These are phyloP conservation scores for Dicycla oo DNA, from an alignment of 2,888 invertebrate genomes.

Conservation along the genomic window DNA sequence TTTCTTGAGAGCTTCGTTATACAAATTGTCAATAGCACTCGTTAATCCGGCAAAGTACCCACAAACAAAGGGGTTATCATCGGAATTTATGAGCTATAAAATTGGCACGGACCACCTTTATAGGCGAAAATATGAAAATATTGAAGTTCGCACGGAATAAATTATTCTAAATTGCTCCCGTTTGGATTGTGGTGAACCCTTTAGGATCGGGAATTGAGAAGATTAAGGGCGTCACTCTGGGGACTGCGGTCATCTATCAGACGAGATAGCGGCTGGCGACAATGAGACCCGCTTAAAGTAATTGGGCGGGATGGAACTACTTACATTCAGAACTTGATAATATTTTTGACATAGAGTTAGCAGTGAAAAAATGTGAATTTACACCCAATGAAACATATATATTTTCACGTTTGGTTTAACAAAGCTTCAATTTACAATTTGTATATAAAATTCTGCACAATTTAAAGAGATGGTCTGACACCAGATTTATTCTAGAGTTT, in stretches of 20 bases:
- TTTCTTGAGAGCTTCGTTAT: constrained; percentile 71
- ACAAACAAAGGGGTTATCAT: constrained; percentile 77
- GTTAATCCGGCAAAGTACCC: constrained; percentile 72
- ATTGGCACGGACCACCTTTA: constrained; percentile 73
- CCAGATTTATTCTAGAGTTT: neutral
- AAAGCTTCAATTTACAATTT: neutral
- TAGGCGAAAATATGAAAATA: constrained; percentile 76
- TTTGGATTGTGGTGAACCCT: constrained; percentile 77
- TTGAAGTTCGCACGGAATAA: constrained; percentile 74
- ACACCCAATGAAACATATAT: neutral
- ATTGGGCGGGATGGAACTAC: constrained; percentile 45
- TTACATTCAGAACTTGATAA: constrained; percentile 34
- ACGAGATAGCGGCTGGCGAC: constrained; percentile 61
- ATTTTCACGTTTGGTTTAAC: neutral
- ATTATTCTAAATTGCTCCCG: constrained; percentile 76
- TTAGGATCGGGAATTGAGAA: constrained; percentile 70
- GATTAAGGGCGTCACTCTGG: constrained; percentile 70
- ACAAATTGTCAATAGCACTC: constrained; percentile 74
- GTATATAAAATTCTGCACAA: neutral
- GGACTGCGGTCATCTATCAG: constrained; percentile 71
- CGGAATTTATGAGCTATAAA: constrained; percentile 79
- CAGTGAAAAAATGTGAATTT: neutral
- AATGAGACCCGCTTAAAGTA: constrained; percentile 61
- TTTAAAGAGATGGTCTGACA: neutral
- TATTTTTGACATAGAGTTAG: constrained; percentile 19